phyloP scores from a whole-genome alignment of 2,888 invertebrate species.

The Prosapia bicincta region DNA sequence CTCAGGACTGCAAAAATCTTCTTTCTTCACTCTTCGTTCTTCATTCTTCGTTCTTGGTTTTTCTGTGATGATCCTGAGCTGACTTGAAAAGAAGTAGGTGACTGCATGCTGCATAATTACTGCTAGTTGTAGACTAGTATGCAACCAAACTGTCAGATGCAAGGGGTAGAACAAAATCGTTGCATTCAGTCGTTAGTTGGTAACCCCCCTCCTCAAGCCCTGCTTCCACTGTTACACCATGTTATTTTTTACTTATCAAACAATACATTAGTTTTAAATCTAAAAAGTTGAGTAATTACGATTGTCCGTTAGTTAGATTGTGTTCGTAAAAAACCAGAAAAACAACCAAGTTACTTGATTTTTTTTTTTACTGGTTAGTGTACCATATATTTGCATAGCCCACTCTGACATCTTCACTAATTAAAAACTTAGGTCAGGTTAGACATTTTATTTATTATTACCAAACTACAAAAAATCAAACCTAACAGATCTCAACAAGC shows the following conservation, averaged over 20 bases:
- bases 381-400: too few relatives aligned
- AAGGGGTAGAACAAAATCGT: constrained; percentile 25
- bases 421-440: too few relatives aligned
- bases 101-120: background rate
- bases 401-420: too few relatives aligned
- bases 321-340: background rate
- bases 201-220: background rate
- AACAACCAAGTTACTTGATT: background rate
- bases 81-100: background rate
- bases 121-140: constrained; percentile 15
- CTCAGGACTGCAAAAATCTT: background rate
- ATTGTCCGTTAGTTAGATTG: background rate
- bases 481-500: too few relatives aligned
- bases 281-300: background rate
- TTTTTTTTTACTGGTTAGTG: too few relatives aligned
- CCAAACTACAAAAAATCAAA: too few relatives aligned
- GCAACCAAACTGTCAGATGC: constrained; percentile 27
- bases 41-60: background rate
- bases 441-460: too few relatives aligned
- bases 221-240: background rate
- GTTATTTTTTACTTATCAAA: background rate
- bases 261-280: background rate
- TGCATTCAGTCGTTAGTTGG: background rate
- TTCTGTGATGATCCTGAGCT: constrained; percentile 2
- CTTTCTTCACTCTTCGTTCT: background rate